Percentiles rank a stretch among this genome's conserved stretches.
Evolutionary conservation across 2,797 vertebrate species (phyloP).

Genomic region (Hozukius guyotensis): DNA sequence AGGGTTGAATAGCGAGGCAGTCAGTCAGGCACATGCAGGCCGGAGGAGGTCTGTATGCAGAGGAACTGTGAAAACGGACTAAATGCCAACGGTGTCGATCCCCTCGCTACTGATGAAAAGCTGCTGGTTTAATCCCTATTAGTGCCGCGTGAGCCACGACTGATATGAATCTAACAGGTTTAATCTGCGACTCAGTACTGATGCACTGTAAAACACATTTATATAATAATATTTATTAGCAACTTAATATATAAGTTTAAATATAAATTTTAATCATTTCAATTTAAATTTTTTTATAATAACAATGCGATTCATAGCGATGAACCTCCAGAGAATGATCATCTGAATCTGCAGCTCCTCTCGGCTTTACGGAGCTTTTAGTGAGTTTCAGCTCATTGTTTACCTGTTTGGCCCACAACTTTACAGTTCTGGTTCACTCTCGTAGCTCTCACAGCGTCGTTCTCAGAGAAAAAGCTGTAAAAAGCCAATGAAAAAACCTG

Average conservation of each 20-base stretch:
- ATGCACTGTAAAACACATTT: neutral
- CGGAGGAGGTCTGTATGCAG: neutral
- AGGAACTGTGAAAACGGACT: conserved; percentile 7
- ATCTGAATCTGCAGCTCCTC: neutral
- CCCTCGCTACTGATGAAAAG: neutral
- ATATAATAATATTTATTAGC: neutral
- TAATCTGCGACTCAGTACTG: neutral
- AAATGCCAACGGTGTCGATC: neutral
- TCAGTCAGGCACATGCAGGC: conserved; percentile 20
- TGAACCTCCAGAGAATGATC: neutral
- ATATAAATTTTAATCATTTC: neutral
- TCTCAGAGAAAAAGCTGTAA: no score
- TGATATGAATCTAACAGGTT: neutral
- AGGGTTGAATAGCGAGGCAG: neutral
- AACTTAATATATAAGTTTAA: neutral
- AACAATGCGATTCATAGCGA: neutral
- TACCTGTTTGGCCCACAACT: neutral
- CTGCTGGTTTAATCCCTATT: conserved; percentile 3
- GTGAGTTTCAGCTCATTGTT: neutral
- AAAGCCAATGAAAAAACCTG: no score
- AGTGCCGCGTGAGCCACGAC: neutral
- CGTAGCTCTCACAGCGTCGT: no score
- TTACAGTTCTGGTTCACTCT: neutral
- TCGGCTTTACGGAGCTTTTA: neutral
- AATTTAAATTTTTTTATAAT: neutral